These are phyloP conservation scores for Momotus momota DNA, from an alignment of 2,797 vertebrate species.

Conservation along the genomic window DNA sequence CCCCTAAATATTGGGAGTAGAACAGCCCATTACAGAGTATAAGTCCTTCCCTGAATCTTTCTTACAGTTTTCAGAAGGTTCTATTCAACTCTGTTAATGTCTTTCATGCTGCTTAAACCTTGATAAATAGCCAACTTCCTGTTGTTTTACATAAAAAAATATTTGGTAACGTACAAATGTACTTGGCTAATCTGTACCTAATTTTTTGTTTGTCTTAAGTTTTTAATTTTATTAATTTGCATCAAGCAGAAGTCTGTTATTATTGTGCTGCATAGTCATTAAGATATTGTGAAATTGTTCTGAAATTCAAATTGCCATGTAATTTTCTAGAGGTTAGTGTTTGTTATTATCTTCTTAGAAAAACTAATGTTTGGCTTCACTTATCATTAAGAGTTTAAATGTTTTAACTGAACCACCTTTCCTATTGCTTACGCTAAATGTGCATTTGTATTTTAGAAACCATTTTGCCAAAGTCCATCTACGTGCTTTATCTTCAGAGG, in stretches of 20 bases:
- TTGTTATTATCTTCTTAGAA: not conserved
- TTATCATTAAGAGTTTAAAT: not conserved
- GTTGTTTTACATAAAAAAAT: not conserved
- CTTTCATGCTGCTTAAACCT: not conserved
- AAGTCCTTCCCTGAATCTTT: not conserved
- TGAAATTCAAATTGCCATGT: not conserved
- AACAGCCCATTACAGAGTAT: not conserved
- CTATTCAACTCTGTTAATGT: not conserved
- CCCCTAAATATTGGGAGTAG: not conserved
- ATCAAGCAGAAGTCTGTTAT: not conserved
- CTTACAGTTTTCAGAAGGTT: not conserved
- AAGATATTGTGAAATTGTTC: not conserved
- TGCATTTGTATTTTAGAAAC: slow-evolving; percentile 77
- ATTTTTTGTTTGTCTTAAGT: not conserved
- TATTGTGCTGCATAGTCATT: not conserved
- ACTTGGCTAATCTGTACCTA: not conserved
- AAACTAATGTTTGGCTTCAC: not conserved
- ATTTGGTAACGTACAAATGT: not conserved
- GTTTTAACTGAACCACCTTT: not conserved
- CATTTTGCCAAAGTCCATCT: slow-evolving; percentile 86
- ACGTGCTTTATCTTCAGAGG: slow-evolving; percentile 78
- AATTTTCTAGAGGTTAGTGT: not conserved
- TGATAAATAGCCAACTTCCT: not conserved
- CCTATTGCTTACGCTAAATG: not conserved
- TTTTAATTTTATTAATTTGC: not conserved